Evolutionary conservation across 2,888 invertebrate species (phyloP), one percentile per base, ranked within the genome.

Genomic region (Drosophila affinis): DNA sequence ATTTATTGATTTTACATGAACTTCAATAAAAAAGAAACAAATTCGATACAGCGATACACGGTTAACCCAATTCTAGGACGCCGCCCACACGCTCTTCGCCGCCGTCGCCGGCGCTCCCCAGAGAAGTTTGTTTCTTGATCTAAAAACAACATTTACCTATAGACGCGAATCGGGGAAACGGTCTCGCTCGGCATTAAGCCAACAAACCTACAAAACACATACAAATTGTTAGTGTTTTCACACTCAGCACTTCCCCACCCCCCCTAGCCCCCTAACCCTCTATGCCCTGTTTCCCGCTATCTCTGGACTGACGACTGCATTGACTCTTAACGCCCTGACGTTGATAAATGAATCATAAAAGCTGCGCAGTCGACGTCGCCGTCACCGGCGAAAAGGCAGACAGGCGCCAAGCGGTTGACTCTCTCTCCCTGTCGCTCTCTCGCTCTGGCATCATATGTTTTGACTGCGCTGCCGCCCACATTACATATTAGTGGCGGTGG

Each of bases 271-370:
- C 34, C 12, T 32, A 10, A 10, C 34, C 5, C 10, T 2, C 12
- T 34, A 10, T 62, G 32, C 74, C 63, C 53, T 67, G 46, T 59
- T 60, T 55, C 44, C 60, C 58, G 45, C 45, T 34, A 24, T 24
- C 60, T 39, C 59, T 39, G 51, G 61, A 21, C 51, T 52, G 39
- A 34, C 32, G 61, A 62, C 64, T 88, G 78, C 88, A 86, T 88
- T 84, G 87, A 81, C 87, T 87, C 81, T 84, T 79, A 76, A 86
- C 78, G 86, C 83, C 52, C 58, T 88, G 83, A 88, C 83, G 88
- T 86, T 88, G 88, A 84, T 88, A 84, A 86, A 88, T 84, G 83
- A 84, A 82, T 84, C 83, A 84, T 86, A 80, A 74, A 76, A 80
- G 83, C 88, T 80, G 83, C 80, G 78, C 83, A 74, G 87, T 44